Conservation (phyloP, 2,113 vertebrate genomes). For the Rallus limicola region DNA sequence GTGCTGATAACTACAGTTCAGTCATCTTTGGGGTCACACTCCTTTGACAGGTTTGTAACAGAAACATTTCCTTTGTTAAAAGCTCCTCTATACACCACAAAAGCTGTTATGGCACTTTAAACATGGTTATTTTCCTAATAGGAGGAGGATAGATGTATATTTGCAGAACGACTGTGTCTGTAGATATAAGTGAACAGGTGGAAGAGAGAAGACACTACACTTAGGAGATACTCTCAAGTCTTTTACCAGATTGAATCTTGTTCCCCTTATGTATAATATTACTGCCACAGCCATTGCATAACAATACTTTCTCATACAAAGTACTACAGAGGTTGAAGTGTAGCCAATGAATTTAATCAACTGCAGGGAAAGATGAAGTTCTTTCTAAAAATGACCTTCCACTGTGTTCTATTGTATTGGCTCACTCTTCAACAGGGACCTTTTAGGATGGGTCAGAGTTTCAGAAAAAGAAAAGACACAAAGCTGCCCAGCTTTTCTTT, state of each 20-base stretch:
- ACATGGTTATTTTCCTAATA: neutral
- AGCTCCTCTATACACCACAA: neutral
- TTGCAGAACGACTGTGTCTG: neutral
- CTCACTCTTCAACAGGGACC: neutral
- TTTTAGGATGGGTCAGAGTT: neutral
- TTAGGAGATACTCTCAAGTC: neutral
- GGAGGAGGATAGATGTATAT: neutral
- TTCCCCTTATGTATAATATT: neutral
- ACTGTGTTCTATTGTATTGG: neutral
- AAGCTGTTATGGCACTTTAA: neutral
- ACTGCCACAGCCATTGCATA: neutral
- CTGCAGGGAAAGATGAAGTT: neutral
- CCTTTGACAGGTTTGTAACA: neutral
- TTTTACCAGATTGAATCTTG: neutral
- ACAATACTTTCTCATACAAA: neutral
- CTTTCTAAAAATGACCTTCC: neutral
- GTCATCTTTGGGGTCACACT: neutral
- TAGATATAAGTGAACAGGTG: neutral
- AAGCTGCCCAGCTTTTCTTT: neutral
- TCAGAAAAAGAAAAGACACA: neutral
- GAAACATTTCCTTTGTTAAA: neutral
- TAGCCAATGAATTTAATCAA: neutral
- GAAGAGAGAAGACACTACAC: neutral
- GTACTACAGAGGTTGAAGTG: neutral
- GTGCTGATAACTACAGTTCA: neutral